Conservation (phyloP, 92 coral and sea anemone species). For the Scolanthus callimorphus region DNA sequence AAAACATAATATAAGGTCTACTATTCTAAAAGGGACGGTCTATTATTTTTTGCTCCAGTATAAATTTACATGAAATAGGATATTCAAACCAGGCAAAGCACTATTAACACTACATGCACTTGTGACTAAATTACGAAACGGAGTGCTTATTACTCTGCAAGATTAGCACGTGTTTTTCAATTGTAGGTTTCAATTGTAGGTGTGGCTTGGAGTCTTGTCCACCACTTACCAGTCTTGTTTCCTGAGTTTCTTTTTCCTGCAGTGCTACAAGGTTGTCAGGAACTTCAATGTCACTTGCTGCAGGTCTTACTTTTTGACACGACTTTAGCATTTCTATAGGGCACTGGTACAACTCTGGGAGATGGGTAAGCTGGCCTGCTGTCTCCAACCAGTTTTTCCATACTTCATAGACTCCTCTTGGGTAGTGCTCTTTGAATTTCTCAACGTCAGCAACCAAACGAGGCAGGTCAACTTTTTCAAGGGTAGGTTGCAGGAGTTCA, state of each 20-base stretch:
- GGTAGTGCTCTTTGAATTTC: conserved; percentile 24
- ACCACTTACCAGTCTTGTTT: too few species aligned
- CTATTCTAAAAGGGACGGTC: too few species aligned
- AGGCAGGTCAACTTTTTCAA: conserved; percentile 5
- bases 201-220: too few species aligned
- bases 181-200: too few species aligned
- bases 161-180: too few species aligned
- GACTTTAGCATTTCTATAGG: conserved; percentile 4
- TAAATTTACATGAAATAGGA: too few species aligned
- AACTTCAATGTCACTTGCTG: not conserved
- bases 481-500: not conserved
- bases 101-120: too few species aligned
- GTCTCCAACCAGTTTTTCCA: conserved; percentile 16
- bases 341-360: conserved; percentile 18
- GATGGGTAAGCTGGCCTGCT: not conserved
- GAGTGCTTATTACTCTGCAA: too few species aligned
- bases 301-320: conserved; percentile 5
- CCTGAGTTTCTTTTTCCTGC: conserved; percentile 29
- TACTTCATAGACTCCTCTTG: conserved; percentile 8
- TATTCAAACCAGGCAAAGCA: too few species aligned
- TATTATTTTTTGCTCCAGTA: too few species aligned
- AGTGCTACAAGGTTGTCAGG: conserved; percentile 15
- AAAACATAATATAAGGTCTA: too few species aligned
- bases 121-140: too few species aligned
- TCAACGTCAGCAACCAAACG: conserved; percentile 12